A percentile compares a stretch with the other conserved stretches of the same genome.
Conservation (phyloP, 1,140 invertebrate species). For the Limonius californicus region DNA sequence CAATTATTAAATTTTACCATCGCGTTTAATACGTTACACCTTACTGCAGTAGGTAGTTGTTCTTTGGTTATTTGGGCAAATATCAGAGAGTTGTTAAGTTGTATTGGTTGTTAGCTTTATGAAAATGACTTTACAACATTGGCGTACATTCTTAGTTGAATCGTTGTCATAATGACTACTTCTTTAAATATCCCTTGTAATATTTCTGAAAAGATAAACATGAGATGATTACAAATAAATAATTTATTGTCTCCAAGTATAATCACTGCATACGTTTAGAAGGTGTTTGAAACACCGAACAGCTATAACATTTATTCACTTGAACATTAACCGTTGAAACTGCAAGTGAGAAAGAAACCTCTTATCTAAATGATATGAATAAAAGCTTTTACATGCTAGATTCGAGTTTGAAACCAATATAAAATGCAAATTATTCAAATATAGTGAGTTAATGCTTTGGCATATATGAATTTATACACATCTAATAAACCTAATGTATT, state of each 20-base stretch:
- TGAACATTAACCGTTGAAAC: constrained; percentile 35
- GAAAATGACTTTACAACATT: too few species aligned
- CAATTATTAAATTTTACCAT: too few species aligned
- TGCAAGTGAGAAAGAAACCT: constrained; percentile 20
- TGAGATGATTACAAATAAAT: constrained; percentile 44
- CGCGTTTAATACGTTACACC: too few species aligned
- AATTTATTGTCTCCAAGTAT: constrained; percentile 49
- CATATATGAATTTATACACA: constrained; percentile 35
- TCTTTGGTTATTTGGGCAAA: too few species aligned
- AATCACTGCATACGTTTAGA: constrained; percentile 42
- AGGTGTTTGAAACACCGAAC: constrained; percentile 39
- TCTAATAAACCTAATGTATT: constrained; percentile 13
- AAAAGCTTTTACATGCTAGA: constrained; percentile 20
- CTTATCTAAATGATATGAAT: constrained; percentile 13
- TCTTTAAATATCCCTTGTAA: too few species aligned
- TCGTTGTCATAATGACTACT: too few species aligned
- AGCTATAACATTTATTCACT: constrained; percentile 40
- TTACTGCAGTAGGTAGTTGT: too few species aligned
- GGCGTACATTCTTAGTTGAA: too few species aligned
- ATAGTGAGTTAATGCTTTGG: constrained; percentile 41
- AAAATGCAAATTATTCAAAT: constrained; percentile 24
- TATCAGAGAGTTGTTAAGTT: too few species aligned
- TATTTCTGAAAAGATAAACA: not conserved
- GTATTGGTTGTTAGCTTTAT: too few species aligned
- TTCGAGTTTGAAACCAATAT: constrained; percentile 27